phyloP scores from a whole-genome alignment of 1,140 invertebrate species.

The Araneus ventricosus region DNA sequence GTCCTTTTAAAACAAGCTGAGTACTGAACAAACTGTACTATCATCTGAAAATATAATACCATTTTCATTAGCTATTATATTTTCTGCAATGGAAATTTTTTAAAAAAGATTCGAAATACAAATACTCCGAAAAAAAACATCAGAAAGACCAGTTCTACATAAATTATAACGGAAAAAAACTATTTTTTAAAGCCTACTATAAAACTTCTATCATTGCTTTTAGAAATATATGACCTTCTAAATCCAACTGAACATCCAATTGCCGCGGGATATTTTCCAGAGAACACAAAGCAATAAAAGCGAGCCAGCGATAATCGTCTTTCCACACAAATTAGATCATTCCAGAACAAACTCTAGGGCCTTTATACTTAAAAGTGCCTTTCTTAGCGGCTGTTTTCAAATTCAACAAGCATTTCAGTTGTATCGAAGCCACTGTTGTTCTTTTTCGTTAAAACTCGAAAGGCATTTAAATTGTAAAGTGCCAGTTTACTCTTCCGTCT shows the following conservation, averaged over 20 bases:
- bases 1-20: too few species aligned
- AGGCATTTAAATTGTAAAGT: not conserved
- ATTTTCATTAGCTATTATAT: too few species aligned
- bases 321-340: slow-evolving; percentile 21
- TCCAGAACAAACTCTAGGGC: not conserved
- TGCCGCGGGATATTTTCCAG: not conserved
- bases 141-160: too few species aligned
- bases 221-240: not conserved
- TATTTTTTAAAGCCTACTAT: not conserved
- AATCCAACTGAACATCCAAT: not conserved
- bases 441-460: not conserved
- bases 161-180: too few species aligned
- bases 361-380: not conserved
- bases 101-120: too few species aligned
- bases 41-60: too few species aligned
- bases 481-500: not conserved
- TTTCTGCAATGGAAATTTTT: too few species aligned
- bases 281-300: not conserved
- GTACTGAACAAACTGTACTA: too few species aligned
- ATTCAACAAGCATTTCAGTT: not conserved
- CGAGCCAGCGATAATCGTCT: not conserved
- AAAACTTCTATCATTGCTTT: not conserved
- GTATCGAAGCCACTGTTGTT: not conserved
- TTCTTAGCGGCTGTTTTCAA: not conserved
- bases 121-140: too few species aligned